Evolutionary conservation across 1,140 invertebrate genomes (phyloP).

Genomic region (Probaryconus sp.): DNA sequence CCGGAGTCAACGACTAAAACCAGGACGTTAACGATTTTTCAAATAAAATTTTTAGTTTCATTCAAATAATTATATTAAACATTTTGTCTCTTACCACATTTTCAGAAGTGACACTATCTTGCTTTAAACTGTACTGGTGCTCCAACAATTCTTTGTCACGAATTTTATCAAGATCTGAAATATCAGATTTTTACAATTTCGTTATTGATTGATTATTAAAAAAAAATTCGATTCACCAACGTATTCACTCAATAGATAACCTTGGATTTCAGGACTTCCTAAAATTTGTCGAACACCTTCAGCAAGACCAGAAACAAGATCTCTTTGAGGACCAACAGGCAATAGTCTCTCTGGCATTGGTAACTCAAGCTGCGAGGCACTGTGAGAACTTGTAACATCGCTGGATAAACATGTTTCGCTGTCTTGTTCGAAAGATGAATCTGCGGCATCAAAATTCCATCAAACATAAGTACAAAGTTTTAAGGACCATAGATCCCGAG

Average conservation of each 20-base stretch:
- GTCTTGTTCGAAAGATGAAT: constrained; percentile 65
- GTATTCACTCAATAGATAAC: constrained; percentile 35
- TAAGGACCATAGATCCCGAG: too few species aligned
- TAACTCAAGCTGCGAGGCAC: constrained; percentile 72
- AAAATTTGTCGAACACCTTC: constrained; percentile 70
- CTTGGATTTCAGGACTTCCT: constrained; percentile 64
- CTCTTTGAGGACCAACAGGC: constrained; percentile 68
- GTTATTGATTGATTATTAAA: background rate
- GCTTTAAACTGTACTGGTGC: constrained; percentile 52
- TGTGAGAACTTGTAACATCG: constrained; percentile 70
- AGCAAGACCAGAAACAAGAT: constrained; percentile 62
- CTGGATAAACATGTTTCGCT: constrained; percentile 70
- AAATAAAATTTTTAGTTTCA: too few species aligned
- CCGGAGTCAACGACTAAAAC: constrained; percentile 58
- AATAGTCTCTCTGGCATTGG: constrained; percentile 74
- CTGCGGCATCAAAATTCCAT: constrained; percentile 40
- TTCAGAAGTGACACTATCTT: constrained; percentile 67
- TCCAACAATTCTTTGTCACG: constrained; percentile 30
- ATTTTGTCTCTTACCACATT: constrained; percentile 64
- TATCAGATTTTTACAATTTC: background rate
- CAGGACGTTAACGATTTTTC: constrained; percentile 12
- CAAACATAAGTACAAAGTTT: constrained; percentile 1
- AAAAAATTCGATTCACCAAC: background rate
- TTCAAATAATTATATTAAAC: too few species aligned
- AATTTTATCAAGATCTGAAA: constrained; percentile 59